Evolutionary conservation across 2,888 invertebrate genomes (phyloP).

Genomic region (Lasius platythorax): DNA sequence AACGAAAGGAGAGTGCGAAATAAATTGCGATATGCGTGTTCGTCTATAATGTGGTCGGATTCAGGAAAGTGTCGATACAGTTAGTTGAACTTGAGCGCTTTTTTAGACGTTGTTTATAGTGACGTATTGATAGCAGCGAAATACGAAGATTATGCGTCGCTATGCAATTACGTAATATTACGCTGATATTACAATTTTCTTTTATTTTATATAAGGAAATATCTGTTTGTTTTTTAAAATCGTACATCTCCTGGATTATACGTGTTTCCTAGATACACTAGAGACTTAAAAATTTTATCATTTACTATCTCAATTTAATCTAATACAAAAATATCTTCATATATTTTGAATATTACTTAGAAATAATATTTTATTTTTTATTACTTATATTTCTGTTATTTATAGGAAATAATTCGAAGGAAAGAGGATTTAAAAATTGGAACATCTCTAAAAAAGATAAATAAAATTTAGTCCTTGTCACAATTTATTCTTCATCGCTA

Average conservation of each 20-base stretch:
- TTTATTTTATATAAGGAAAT: neutral
- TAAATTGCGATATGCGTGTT: neutral
- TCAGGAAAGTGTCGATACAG: neutral
- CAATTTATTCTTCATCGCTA: neutral
- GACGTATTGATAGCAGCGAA: neutral
- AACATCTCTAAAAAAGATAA: neutral
- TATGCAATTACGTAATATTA: neutral
- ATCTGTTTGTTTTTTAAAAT: neutral
- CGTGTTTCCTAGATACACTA: neutral
- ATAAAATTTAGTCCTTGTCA: neutral
- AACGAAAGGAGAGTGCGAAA: slow-evolving; percentile 29
- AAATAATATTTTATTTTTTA: neutral
- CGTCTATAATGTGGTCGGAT: neutral
- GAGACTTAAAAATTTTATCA: neutral
- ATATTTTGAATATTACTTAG: neutral
- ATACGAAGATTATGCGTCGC: neutral
- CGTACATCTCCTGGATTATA: neutral
- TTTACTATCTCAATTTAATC: neutral
- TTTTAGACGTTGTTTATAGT: neutral
- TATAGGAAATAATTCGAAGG: neutral
- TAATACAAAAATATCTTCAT: neutral
- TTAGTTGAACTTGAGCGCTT: neutral
- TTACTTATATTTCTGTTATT: neutral
- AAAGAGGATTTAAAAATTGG: neutral
- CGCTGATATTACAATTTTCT: neutral